These are phyloP conservation scores for Macrochelys suwanniensis DNA, from an alignment of 2,797 vertebrate species.

Conservation along the genomic window DNA sequence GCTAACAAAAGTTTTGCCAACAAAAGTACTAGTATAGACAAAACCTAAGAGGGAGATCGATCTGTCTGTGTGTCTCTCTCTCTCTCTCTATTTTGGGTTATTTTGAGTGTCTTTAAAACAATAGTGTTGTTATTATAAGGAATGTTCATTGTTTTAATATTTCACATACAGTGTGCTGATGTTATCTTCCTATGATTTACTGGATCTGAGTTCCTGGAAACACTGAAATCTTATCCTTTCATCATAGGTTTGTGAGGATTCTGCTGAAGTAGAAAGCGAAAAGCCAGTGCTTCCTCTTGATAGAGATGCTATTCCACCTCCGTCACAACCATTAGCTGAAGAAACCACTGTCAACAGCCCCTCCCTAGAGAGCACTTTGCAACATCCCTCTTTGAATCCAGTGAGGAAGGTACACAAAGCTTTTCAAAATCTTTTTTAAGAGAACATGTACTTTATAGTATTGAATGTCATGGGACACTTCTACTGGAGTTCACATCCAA, in stretches of 20 bases:
- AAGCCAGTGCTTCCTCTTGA: constrained; percentile 74
- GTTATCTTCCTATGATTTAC: background rate
- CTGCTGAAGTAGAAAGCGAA: constrained; percentile 70
- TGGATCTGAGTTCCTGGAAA: constrained; percentile 17
- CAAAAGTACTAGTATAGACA: background rate
- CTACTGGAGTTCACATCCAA: background rate
- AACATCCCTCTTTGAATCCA: constrained; percentile 74
- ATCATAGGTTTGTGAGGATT: constrained; percentile 77
- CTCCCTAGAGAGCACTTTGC: constrained; percentile 59
- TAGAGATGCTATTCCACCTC: constrained; percentile 48
- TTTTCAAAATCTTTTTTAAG: background rate
- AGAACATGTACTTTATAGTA: background rate
- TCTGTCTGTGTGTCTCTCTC: background rate
- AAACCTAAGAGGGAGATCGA: background rate
- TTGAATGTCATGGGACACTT: background rate
- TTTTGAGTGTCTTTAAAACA: background rate
- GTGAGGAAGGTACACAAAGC: constrained; percentile 81
- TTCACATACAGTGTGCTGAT: background rate
- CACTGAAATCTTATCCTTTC: constrained; percentile 37
- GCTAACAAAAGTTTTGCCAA: no score
- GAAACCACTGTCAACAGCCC: constrained; percentile 69
- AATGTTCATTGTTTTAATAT: background rate
- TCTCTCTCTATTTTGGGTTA: background rate
- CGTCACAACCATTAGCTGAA: constrained; percentile 71
- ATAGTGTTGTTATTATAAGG: background rate